Percentiles rank a stretch among this genome's conserved stretches.
These are phyloP conservation scores for Tyto alba DNA, from an alignment of 2,113 vertebrate species.

Conservation along the genomic window DNA sequence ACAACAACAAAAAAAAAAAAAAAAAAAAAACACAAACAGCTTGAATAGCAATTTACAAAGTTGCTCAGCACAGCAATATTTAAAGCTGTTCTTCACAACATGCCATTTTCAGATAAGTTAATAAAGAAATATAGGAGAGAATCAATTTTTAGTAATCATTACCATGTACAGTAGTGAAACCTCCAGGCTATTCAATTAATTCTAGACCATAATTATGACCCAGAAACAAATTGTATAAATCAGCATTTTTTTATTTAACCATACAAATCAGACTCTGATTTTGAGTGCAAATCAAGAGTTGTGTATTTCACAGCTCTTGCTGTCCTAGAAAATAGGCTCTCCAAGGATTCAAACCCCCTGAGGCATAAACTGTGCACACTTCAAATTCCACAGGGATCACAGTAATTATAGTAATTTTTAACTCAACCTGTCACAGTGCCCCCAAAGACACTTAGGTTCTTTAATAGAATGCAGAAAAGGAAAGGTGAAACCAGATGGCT, in stretches of 20 bases:
- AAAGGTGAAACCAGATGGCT: conserved; percentile 17
- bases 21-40: conserved; percentile 11
- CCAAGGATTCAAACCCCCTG: conserved; percentile 15
- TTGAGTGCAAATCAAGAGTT: neutral
- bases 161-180: conserved; percentile 62
- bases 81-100: conserved; percentile 61
- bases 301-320: neutral
- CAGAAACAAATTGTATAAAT: conserved; percentile 63
- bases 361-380: conserved; percentile 32
- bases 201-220: conserved; percentile 69
- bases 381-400: conserved; percentile 27
- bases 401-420: conserved; percentile 54
- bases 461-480: neutral
- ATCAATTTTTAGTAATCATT: conserved; percentile 74
- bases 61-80: conserved; percentile 65
- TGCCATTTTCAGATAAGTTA: conserved; percentile 73
- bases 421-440: conserved; percentile 42
- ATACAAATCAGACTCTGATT: conserved; percentile 39
- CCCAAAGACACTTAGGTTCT: neutral
- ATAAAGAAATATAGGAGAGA: conserved; percentile 69
- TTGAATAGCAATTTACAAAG: conserved; percentile 67
- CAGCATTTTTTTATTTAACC: conserved; percentile 64
- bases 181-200: conserved; percentile 73
- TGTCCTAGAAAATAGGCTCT: conserved; percentile 14
- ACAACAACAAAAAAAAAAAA: neutral